A percentile compares a stretch with the other conserved stretches of the same genome.
Conservation (phyloP, 2,888 invertebrate species). For the Saturnia pavonia region DNA sequence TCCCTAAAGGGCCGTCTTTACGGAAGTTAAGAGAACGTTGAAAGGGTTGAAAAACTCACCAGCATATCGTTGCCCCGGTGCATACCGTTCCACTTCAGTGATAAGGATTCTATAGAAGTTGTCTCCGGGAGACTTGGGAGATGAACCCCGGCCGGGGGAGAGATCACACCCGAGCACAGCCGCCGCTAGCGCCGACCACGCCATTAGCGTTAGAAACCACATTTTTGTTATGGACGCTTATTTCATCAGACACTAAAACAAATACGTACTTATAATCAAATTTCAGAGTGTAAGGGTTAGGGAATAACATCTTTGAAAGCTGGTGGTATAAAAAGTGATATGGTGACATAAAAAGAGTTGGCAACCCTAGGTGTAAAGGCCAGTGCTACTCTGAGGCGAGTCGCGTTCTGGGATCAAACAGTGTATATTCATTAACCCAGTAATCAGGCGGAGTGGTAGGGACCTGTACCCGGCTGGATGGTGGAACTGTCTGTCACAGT, state of each 20-base stretch:
- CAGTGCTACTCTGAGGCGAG: no score
- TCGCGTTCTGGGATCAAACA: no score
- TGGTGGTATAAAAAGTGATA: no score
- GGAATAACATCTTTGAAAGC: no score
- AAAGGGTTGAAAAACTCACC: constrained; percentile 70
- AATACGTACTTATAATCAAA: no score
- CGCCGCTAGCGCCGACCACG: constrained; percentile 33
- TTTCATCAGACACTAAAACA: not conserved
- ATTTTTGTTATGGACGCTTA: constrained; percentile 11
- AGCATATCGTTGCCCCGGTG: constrained; percentile 91
- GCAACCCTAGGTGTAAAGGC: no score
- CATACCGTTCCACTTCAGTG: constrained; percentile 90
- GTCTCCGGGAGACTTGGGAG: constrained; percentile 87
- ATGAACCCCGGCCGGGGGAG: constrained; percentile 49
- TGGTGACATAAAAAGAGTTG: no score
- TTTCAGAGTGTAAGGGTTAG: no score
- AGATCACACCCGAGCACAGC: constrained; percentile 64
- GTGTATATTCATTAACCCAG: no score
- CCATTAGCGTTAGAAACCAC: constrained; percentile 27
- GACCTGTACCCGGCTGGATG: no score
- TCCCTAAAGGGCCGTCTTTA: not conserved
- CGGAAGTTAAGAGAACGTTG: not conserved
- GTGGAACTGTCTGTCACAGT: no score
- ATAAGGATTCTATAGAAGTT: constrained; percentile 92
- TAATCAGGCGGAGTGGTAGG: no score